A percentile compares a stretch with the other conserved stretches of the same genome.
Evolutionary conservation across 2,888 invertebrate genomes (phyloP).

Genomic region (Quadroppia sp.): DNA sequence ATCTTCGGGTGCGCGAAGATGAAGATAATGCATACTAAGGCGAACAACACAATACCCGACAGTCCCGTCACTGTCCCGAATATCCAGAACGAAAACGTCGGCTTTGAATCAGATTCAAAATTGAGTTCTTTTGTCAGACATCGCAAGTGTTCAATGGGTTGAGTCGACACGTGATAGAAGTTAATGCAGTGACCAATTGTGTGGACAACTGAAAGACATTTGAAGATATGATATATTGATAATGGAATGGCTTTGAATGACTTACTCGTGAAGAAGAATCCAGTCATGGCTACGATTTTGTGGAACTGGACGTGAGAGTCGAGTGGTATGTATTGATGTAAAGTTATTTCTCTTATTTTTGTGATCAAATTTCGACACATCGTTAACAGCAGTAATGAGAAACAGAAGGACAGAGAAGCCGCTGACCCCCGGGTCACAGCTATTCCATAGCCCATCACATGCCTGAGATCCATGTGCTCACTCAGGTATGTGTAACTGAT

Average conservation of each 20-base stretch:
- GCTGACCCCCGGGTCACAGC: slow-evolving; percentile 92
- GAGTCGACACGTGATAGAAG: slow-evolving; percentile 95
- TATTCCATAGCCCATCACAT: slow-evolving; percentile 96
- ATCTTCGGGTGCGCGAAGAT: slow-evolving; percentile 93
- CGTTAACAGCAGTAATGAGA: slow-evolving; percentile 80
- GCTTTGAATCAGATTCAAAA: slow-evolving; percentile 82
- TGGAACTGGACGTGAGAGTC: slow-evolving; percentile 96
- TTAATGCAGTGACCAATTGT: slow-evolving; percentile 93
- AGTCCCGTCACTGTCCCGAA: slow-evolving; percentile 89
- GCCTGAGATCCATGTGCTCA: slow-evolving; percentile 86
- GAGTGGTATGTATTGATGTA: slow-evolving; percentile 87
- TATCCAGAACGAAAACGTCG: slow-evolving; percentile 91
- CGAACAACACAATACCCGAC: slow-evolving; percentile 78
- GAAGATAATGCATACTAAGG: slow-evolving; percentile 89
- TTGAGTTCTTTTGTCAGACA: slow-evolving; percentile 90
- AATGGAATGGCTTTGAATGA: neutral
- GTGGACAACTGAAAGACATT: slow-evolving; percentile 62
- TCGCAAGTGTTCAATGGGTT: slow-evolving; percentile 82
- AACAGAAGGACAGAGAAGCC: slow-evolving; percentile 89
- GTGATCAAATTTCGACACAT: slow-evolving; percentile 90
- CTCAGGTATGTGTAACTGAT: slow-evolving; percentile 95
- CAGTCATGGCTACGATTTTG: slow-evolving; percentile 92
- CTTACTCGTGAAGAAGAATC: slow-evolving; percentile 74
- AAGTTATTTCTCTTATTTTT: slow-evolving; percentile 84
- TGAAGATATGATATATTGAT: neutral